A percentile compares a stretch with the other conserved stretches of the same genome.
phyloP scores from a whole-genome alignment of 30 jellyfish, hydroid and myxozoan genomes.

The Hydra vulgaris region DNA sequence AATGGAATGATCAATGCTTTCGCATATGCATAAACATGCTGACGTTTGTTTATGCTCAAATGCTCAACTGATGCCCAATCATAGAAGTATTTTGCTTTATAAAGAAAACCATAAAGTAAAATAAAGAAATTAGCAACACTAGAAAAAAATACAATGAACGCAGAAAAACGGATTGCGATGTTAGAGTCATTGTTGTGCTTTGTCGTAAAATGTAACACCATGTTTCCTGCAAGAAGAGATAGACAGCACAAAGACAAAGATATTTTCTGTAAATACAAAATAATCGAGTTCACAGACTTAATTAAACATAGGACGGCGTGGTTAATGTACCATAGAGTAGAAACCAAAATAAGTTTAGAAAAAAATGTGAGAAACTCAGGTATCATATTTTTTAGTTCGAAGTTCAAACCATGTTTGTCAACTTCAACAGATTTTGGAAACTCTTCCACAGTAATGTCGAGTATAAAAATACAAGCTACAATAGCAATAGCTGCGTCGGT shows the following conservation, averaged over 20 bases:
- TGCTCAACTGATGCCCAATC: too few species aligned
- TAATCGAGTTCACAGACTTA: conserved; percentile 7
- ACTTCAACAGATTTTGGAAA: background rate
- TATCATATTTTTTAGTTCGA: conserved; percentile 5
- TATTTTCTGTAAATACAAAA: conserved; percentile 16
- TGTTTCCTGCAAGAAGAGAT: conserved; percentile 15
- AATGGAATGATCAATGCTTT: conserved; percentile 26
- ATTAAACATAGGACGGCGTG: conserved; percentile 20
- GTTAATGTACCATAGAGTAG: conserved; percentile 21
- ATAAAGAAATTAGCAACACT: conserved; percentile 3
- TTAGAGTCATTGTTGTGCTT: conserved; percentile 6
- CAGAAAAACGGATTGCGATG: conserved; percentile 10
- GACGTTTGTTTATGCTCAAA: background rate
- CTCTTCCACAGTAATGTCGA: conserved; percentile 23
- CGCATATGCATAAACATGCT: background rate
- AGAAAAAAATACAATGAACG: background rate
- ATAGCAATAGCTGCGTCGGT: conserved; percentile 35
- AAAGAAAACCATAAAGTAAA: background rate
- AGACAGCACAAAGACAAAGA: conserved; percentile 7
- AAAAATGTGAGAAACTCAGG: conserved; percentile 11
- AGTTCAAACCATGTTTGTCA: background rate
- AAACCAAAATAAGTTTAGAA: background rate
- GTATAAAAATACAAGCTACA: conserved; percentile 21
- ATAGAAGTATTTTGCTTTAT: background rate
- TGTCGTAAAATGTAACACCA: background rate